Evolutionary conservation across 1,140 invertebrate genomes (phyloP), one percentile per base, ranked within the genome.

Genomic region (Hylaeus anthracinus): DNA sequence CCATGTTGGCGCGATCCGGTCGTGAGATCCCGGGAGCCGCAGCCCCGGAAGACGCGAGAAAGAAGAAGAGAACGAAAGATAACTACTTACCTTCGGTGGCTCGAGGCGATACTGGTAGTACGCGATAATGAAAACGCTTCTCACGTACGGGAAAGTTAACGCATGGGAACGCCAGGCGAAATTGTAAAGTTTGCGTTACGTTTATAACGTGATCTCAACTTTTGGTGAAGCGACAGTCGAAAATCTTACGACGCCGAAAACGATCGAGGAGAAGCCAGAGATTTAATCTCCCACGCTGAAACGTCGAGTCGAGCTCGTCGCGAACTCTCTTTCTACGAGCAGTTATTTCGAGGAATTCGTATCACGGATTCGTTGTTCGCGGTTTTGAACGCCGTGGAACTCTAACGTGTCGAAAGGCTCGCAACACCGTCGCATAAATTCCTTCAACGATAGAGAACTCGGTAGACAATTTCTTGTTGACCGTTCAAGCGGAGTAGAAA

Each of bases 11-110:
- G 60, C 48, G 65, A 79, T 70, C 61, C 74, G 58, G 8, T 58
- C 63, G 60, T 51, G 48, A 45, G 58, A 14, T 15, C 26, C 15
- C 26, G 26, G 15, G 8, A n/a, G 45, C 15, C 73, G 37, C 37
- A 45, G 43, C 41, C 58, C 14, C n/a, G 6, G 61, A 74, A 65
- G 37, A 15, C n/a, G 43, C 9, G 4, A 14, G 12, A 61, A 76
- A 53, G 71, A 64, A 84, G 70, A 71, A 65, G 43, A 58, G 51
- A 82, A 67, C 72, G 79, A 72, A 66, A 85, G 58, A 85, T 67
- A 78, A 61, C 48, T 63, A 74, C 65, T 70, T 85, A 76, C 79
- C 60, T 82, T 60, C 60, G 53, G 48, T 61, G 45, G 65, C 45
- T 37, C 3, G 12, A 4, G 43, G 51, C 51, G 60, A 73, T 65